Evolutionary conservation across 2,113 vertebrate species (phyloP), one percentile per base, ranked within the genome.

Genomic region (Myocastor coypus): DNA sequence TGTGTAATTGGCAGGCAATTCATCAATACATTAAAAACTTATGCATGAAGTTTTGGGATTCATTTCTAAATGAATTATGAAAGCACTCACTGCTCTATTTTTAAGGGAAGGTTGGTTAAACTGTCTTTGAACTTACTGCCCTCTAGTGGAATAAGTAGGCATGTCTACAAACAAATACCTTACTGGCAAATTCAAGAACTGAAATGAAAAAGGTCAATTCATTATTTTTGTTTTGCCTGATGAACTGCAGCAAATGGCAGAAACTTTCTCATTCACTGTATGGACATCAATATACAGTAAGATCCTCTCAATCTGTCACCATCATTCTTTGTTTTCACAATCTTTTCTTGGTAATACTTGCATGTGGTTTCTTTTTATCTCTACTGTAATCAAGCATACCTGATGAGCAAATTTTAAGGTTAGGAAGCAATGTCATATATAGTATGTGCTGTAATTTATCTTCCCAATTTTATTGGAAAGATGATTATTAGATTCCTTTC

Each of bases 61-160:
- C 63, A 91, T 87, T 95, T 94, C 63, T 77, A 93, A 78, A 87
- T 86, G 63, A 93, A 88, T 71, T 92, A 63, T 91, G 52, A 2
- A 68, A 94, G 26, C 11, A 95, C 5, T n/a, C 89, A 94, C 13
- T 75, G 63, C 32, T 89, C 0, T 63, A 61, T 63, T 94, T 90
- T 92, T 83, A 73, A 92, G 93, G 52, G 22, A 71, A 81, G 80
- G 0, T 20, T 91, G 66, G 22, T 63, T 93, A 88, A 92, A 34
- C 1, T 87, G 77, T 89, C n/a, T 93, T 89, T 95, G 83, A 22
- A 12, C 86, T 96, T 96, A 83, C 42, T 96, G 96, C 96, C 97
- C 95, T 94, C 97, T 97, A 96, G 73, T 97, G 97, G 92, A 91
- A 63, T 50, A 94, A 84, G 34, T 71, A 82, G 37, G 20, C 64